These are phyloP conservation scores for Eonycteris spelaea DNA, from an alignment of 2,113 vertebrate genomes.

Conservation along the genomic window DNA sequence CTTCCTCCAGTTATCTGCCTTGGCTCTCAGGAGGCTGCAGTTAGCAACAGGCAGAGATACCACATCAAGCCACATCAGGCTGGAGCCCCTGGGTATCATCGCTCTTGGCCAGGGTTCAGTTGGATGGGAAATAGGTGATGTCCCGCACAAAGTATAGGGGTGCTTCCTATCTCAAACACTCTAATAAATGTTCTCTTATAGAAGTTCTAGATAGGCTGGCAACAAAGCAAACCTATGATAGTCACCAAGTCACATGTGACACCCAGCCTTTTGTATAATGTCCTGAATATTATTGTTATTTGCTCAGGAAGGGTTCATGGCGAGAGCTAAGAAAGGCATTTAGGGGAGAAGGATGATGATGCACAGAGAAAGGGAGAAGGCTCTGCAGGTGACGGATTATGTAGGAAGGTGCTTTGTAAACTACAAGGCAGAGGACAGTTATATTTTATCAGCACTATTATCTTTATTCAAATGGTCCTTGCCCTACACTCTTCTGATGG, in stretches of 20 bases:
- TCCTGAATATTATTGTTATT: not conserved
- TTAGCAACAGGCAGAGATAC: not conserved
- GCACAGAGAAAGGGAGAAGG: too few relatives aligned
- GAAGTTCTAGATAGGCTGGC: not conserved
- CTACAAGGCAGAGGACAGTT: rapidly evolving
- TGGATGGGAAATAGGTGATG: not conserved
- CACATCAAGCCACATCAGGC: rapidly evolving
- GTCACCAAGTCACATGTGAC: not conserved
- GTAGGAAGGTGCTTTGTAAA: not conserved
- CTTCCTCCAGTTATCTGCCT: not conserved
- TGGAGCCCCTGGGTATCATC: not conserved
- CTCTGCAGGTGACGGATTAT: not conserved
- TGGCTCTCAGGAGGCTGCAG: not conserved
- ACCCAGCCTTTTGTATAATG: not conserved
- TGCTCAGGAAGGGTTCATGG: not conserved
- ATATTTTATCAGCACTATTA: rapidly evolving
- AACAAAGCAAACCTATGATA: not conserved
- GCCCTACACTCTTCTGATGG: not conserved
- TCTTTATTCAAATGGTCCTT: not conserved
- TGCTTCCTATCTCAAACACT: not conserved
- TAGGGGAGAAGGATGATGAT: rapidly evolving
- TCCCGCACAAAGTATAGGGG: not conserved
- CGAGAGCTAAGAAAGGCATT: not conserved
- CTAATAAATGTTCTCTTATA: not conserved
- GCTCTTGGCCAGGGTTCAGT: not conserved